phyloP scores from a whole-genome alignment of 1,140 invertebrate genomes.

The Portunus trituberculatus region DNA sequence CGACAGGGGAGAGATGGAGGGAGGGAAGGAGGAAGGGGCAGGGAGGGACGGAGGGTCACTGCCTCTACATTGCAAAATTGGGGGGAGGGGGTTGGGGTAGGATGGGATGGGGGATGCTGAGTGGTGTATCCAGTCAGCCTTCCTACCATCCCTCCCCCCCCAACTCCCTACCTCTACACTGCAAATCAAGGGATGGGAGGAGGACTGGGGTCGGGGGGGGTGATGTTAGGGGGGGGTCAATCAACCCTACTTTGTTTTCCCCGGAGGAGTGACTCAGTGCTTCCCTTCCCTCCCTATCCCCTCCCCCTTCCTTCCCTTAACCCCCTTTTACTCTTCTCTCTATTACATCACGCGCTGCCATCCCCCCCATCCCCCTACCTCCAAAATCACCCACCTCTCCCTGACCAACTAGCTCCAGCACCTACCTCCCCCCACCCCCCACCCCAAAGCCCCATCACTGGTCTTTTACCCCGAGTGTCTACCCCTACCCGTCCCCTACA shows the following conservation, averaged over 20 bases:
- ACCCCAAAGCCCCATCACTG: background rate
- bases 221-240: conserved; percentile 17
- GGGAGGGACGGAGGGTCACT: background rate
- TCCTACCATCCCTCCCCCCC: background rate
- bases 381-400: background rate
- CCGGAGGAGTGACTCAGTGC: conserved; percentile 41
- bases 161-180: background rate
- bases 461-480: background rate
- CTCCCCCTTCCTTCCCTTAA: background rate
- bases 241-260: conserved; percentile 37
- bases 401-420: background rate
- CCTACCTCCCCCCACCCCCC: background rate
- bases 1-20: background rate
- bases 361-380: background rate
- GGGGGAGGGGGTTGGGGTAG: background rate
- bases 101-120: background rate
- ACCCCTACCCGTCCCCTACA: background rate
- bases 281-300: background rate
- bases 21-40: background rate
- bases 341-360: conserved; percentile 10
- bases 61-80: conserved; percentile 28
- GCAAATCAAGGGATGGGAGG: background rate
- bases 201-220: background rate
- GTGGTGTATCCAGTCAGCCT: background rate
- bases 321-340: background rate